Evolutionary conservation across 2,113 vertebrate genomes (phyloP), one percentile per base, ranked within the genome.

Genomic region (Ornithorhynchus anatinus): DNA sequence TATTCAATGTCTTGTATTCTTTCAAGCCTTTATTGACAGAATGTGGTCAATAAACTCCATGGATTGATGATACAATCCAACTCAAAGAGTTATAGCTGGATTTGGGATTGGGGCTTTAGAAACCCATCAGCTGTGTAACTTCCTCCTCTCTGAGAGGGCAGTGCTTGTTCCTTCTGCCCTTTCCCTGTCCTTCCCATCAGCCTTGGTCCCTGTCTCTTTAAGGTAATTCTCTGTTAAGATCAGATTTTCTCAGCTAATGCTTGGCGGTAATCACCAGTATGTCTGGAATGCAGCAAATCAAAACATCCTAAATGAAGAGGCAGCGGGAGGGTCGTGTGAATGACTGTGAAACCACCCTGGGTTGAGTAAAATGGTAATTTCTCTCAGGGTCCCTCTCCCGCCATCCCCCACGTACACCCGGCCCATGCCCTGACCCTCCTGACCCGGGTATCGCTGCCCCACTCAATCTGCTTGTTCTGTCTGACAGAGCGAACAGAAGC

Each of bases 401-500:
- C 40, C 8, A 19, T 29, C 43, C 38, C 54, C 56, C 2, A 0
- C 1, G n/a, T n/a, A n/a, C n/a, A n/a, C n/a, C n/a, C n/a, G n/a
- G n/a, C n/a, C n/a, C n/a, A n/a, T n/a, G n/a, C n/a, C n/a, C n/a
- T n/a, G 31, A 23, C 35, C 59, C 51, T 27, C 35, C 53, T 53
- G n/a, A n/a, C 1, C 20, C 35, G 16, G 19, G 48, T 20, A 11
- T 13, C 37, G 59, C 39, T 36, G 36, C 70, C 85, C n/a, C n/a
- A n/a, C n/a, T n/a, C 47, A 87, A 6, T 17, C 9, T 10, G 4
- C 5, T 67, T 20, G 17, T 83, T 70, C 25, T 77, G 43, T 36
- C 20, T 52, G 2, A 50, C 89, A 99, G 97, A 97, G 94, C 58
- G 94, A 95, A 86, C 96, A 97, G 75, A 96, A 96, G 45, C 94